phyloP scores from a whole-genome alignment of 2,888 invertebrate species.

The Scrobipalpa costella region DNA sequence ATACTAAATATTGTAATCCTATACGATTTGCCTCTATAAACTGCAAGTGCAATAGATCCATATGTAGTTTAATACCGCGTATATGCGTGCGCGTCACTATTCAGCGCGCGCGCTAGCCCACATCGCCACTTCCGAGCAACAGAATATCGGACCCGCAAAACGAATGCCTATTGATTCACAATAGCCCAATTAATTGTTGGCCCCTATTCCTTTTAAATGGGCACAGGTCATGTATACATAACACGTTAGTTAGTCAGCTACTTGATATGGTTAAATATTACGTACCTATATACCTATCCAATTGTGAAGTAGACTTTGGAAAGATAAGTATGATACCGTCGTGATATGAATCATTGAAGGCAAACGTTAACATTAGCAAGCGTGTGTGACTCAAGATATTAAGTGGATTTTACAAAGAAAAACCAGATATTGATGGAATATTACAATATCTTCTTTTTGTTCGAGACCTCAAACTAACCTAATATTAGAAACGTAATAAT shows the following conservation, averaged over 20 bases:
- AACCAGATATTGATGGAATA: too few relatives aligned
- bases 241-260: conserved; percentile 2
- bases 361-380: too few relatives aligned
- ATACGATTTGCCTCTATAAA: conserved; percentile 28
- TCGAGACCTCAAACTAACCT: too few relatives aligned
- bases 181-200: conserved; percentile 7
- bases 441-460: too few relatives aligned
- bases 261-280: conserved; percentile 11
- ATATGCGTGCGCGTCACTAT: conserved; percentile 37
- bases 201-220: conserved; percentile 16
- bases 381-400: too few relatives aligned
- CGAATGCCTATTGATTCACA: conserved; percentile 22
- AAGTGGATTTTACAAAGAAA: too few relatives aligned
- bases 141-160: conserved; percentile 15
- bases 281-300: neutral
- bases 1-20: neutral
- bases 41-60: conserved; percentile 33
- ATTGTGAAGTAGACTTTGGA: neutral
- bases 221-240: conserved; percentile 15
- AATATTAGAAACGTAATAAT: too few relatives aligned
- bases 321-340: too few relatives aligned
- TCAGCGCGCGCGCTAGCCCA: conserved; percentile 46
- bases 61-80: conserved; percentile 29
- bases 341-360: conserved; percentile 29
- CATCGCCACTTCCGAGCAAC: conserved; percentile 35